Evolutionary conservation across 1,140 invertebrate species (phyloP), one percentile per base, ranked within the genome.

Genomic region (Pogonus chalceus): DNA sequence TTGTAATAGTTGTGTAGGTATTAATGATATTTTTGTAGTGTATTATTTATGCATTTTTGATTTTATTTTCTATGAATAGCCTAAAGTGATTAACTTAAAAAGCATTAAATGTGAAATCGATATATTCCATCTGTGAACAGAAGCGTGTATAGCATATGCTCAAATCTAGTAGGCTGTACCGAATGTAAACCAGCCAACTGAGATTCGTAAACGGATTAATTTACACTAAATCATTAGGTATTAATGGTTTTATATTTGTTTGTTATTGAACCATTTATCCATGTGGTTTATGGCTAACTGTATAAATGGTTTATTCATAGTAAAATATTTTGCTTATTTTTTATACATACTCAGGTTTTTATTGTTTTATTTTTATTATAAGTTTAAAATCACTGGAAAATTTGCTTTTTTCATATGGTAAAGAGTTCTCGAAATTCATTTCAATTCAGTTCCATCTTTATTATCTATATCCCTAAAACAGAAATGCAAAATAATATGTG

Each of bases 31-130:
- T 4, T 31, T 31, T 31, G 14, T 31, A 7, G 14, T 14, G 7
- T 7, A 14, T 31, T 31, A 4, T 31, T 14, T 31, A 7, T 7
- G 14, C 26, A 7, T 31, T 31, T 31, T 31, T 31, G 26, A 31
- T 7, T 14, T 7, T 31, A 31, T 14, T 4, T 31, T 31, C 26
- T 31, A 31, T 7, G 14, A 14, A 4, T 18, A 43, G 9, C 7
- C 18, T n/a, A n/a, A 43, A 43, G 37, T 43, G 37, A 43, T 43
- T 43, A 43, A 43, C 37, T 43, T 7, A 43, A 43, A 12, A 9
- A 18, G 37, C 37, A 43, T 16, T 43, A 43, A 18, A 43, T 43
- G 37, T 43, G 37, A 43, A 43, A 43, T 43, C 37, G 37, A 43
- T 43, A 31, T 31, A 31, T 31, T 12, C 37, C 37, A 43, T 7